Conservation (phyloP, 2,888 invertebrate species). For the Ecliptopera silaceata region DNA sequence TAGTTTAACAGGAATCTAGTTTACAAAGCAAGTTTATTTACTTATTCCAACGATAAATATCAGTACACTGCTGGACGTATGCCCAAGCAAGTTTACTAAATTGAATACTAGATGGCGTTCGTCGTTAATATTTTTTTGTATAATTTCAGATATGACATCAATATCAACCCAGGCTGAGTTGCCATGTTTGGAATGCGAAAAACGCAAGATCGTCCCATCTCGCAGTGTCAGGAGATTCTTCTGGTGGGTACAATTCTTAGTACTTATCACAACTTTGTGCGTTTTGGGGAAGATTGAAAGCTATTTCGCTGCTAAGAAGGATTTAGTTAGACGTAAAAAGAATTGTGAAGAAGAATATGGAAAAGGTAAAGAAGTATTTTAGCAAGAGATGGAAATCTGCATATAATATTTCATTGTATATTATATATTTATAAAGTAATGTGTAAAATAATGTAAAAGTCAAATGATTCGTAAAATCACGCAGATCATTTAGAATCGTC, state of each 20-base stretch:
- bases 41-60: no score
- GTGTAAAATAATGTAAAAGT: no score
- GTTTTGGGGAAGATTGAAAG: neutral
- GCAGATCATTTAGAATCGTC: no score
- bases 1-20: no score
- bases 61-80: no score
- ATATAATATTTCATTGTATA: no score
- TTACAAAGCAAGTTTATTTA: no score
- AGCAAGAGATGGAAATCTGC: no score
- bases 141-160: conserved; percentile 54
- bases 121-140: neutral
- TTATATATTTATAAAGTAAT: no score
- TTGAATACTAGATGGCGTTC: no score
- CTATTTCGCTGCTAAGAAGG: neutral
- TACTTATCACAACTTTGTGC: conserved; percentile 7
- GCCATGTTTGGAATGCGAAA: conserved; percentile 61
- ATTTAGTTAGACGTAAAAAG: neutral
- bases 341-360: neutral
- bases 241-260: conserved; percentile 54
- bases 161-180: conserved; percentile 61
- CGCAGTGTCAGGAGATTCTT: conserved; percentile 56
- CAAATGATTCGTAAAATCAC: no score
- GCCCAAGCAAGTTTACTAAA: no score
- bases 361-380: neutral
- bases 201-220: conserved; percentile 48